Base-by-base conservation (phyloP, 2,888 invertebrate species). In the Microchrysa polita region DNA sequence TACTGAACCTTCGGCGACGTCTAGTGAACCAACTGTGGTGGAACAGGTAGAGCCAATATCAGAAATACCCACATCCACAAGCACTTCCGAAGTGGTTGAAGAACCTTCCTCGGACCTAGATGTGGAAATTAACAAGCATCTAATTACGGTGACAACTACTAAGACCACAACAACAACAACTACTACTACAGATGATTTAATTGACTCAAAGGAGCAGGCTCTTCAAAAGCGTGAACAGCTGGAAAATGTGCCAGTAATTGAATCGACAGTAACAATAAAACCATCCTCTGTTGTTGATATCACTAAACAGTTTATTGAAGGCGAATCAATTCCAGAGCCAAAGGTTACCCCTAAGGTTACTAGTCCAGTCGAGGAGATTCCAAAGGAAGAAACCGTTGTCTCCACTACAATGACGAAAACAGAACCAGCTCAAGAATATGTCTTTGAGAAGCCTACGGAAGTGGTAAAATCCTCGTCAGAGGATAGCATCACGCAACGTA, bases 31-130 rank as follows among this genome's bases (percentile, higher is more conserved):
- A n/a, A n/a, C n/a, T n/a, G n/a, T 16, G 2, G 40, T 7, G 5
- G 16, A 63, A 42, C 16, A 80, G 80, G 63, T 42, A 40, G 23
- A 40, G 27, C n/a, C 73, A 48, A 22, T n/a, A n/a, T n/a, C n/a
- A n/a, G n/a, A n/a, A n/a, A n/a, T n/a, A n/a, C n/a, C n/a, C n/a
- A n/a, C n/a, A n/a, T 4, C 76, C n/a, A n/a, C 76, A 72, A 2
- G 71, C 0, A 57, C 20, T 55, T 78, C 78, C 74, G 76, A 79
- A 73, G 69, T 78, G 4, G 76, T 14, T 1, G 14, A 79, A 60
- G 77, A 78, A 65, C 71, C 78, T 7, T 23, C 23, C 14, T 77
- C 75, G 59, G 27, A 34, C n/a, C n/a, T n/a, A 34, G 27, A 34
- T 34, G 27, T 34, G 27, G 27, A 34, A 48, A 42, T 12, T 12